Evolutionary conservation across 2,888 invertebrate species (phyloP), one percentile per base, ranked within the genome.

Genomic region (Gnatocerus cornutus): DNA sequence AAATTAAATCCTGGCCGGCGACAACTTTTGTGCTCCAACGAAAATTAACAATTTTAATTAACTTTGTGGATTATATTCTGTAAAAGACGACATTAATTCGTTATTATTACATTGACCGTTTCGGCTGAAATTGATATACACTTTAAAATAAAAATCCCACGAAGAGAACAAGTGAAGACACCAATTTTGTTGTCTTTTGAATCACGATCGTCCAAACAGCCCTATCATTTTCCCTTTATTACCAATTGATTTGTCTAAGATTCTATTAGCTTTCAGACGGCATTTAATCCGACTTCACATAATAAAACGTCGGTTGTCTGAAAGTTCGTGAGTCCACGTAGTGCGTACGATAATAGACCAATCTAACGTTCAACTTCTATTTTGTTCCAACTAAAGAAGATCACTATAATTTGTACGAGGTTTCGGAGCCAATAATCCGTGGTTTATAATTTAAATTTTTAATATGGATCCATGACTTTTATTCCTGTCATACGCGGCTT

Each of bases 1-100:
- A 77, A 76, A 76, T 76, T 75, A 73, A 73, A 76, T 74, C 59
- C 70, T 55, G 73, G 64, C 52, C 61, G 63, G 67, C 67, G 73
- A 73, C 73, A 74, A 76, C 71, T 77, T 76, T 76, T 75, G 71
- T 73, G 69, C 68, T 62, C 67, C 73, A 68, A 73, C 64, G 37
- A 61, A 71, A 72, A 76, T 76, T 73, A 76, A 73, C 73, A 65
- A 73, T 70, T 76, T 74, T 77, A 76, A 77, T 77, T 75, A 77
- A 77, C 74, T 77, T 77, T 77, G 74, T 71, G 69, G 75, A 75
- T 75, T 74, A 73, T 76, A 74, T 73, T 16, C 46, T 16, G 41
- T 29, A 29, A 64, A 64, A 55, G 46, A 53, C 55, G 33, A 46
- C 55, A 55, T 45, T 67, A 43, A 43, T 59, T 52, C 45, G 14